phyloP scores from a whole-genome alignment of 2,113 vertebrate species.

The Tupaia chinensis region DNA sequence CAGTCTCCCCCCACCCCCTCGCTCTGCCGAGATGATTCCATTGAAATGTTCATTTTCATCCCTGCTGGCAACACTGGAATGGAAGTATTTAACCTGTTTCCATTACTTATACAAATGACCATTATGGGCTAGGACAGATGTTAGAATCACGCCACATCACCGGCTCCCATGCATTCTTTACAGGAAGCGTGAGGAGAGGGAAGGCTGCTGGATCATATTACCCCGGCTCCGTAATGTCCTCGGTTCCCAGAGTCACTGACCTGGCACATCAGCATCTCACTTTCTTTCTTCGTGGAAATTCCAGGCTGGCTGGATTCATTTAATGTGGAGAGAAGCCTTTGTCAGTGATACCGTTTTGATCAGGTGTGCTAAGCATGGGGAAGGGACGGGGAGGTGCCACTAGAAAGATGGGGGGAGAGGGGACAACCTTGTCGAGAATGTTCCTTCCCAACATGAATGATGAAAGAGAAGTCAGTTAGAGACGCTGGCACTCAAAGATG shows the following conservation, averaged over 20 bases:
- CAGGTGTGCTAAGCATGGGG: slow-evolving; percentile 85
- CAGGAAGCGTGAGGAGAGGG: slow-evolving; percentile 77
- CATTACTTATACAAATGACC: slow-evolving; percentile 88
- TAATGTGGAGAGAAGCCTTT: slow-evolving; percentile 86
- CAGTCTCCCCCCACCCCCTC: slow-evolving; percentile 81
- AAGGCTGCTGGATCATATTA: slow-evolving; percentile 81
- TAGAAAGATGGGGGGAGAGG: slow-evolving; percentile 75
- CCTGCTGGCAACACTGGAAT: slow-evolving; percentile 87
- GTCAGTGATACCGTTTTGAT: slow-evolving; percentile 85
- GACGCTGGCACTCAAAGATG: slow-evolving; percentile 94
- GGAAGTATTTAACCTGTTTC: slow-evolving; percentile 89
- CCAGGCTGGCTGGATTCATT: slow-evolving; percentile 82
- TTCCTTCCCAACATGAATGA: slow-evolving; percentile 88
- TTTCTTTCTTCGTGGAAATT: slow-evolving; percentile 79
- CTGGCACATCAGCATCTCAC: slow-evolving; percentile 78
- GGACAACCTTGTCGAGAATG: slow-evolving; percentile 86
- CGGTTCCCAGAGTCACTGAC: slow-evolving; percentile 84
- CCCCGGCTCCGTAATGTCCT: slow-evolving; percentile 80
- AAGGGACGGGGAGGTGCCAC: slow-evolving; percentile 54
- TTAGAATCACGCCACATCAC: slow-evolving; percentile 83
- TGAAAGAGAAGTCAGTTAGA: slow-evolving; percentile 91
- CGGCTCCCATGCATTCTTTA: slow-evolving; percentile 83
- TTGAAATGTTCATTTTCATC: slow-evolving; percentile 86
- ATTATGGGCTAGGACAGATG: slow-evolving; percentile 86
- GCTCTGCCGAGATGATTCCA: slow-evolving; percentile 85